These are phyloP conservation scores for Oeneis ivallda DNA, from an alignment of 2,888 invertebrate species.

Conservation along the genomic window DNA sequence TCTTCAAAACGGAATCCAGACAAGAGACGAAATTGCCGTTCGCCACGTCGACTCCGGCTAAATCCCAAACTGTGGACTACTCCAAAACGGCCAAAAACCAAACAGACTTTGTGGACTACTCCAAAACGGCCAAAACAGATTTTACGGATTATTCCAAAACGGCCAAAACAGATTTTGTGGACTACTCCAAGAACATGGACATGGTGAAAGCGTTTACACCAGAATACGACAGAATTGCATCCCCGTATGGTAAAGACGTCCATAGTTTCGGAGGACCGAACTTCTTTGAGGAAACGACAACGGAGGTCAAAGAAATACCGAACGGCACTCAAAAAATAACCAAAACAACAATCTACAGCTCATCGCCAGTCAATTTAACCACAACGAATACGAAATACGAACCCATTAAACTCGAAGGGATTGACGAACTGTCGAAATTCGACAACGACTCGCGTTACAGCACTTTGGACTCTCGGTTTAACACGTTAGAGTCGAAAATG, in stretches of 20 bases:
- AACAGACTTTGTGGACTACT: constrained; percentile 46
- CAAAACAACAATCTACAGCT: constrained; percentile 81
- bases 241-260: constrained; percentile 70
- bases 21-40: constrained; percentile 70
- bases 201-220: constrained; percentile 69
- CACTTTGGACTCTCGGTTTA: constrained; percentile 72
- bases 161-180: constrained; percentile 50
- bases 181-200: constrained; percentile 52
- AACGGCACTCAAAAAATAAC: constrained; percentile 81
- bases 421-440: constrained; percentile 78
- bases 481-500: constrained; percentile 72
- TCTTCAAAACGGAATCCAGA: constrained; percentile 58
- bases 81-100: constrained; percentile 33
- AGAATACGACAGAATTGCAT: constrained; percentile 68
- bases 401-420: constrained; percentile 72
- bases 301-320: constrained; percentile 79
- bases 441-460: constrained; percentile 77
- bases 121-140: constrained; percentile 48
- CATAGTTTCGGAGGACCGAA: constrained; percentile 71
- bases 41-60: constrained; percentile 65
- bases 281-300: constrained; percentile 74
- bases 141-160: constrained; percentile 47
- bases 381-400: constrained; percentile 77
- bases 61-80: constrained; percentile 45
- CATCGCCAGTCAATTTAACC: constrained; percentile 77